Conservation (phyloP, 2,113 vertebrate genomes). For the Thymallus thymallus region DNA sequence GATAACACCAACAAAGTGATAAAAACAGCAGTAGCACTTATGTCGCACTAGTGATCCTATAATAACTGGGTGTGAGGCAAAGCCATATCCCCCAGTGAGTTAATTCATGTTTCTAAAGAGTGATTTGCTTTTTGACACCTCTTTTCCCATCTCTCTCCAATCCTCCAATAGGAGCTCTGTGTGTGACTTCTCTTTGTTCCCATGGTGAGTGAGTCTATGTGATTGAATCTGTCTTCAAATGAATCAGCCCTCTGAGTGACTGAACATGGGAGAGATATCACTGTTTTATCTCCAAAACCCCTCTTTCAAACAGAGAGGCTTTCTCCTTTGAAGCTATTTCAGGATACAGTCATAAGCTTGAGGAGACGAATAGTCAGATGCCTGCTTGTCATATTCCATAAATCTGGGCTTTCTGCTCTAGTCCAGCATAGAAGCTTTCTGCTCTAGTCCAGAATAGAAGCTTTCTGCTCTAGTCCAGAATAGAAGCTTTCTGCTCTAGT, state of each 20-base stretch:
- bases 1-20: not conserved
- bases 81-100: conserved; percentile 58
- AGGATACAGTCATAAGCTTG: conserved; percentile 50
- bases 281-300: conserved; percentile 36
- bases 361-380: conserved; percentile 60
- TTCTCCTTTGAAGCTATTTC: conserved; percentile 66
- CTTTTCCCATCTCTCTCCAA: not conserved
- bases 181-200: not conserved
- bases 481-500: too few species aligned
- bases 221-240: conserved; percentile 41
- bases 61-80: conserved; percentile 39
- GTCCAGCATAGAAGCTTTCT: conserved; percentile 30
- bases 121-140: conserved; percentile 4
- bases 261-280: conserved; percentile 42
- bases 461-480: too few species aligned
- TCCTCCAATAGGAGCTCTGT: not conserved
- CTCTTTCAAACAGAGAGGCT: conserved; percentile 53
- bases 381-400: conserved; percentile 57
- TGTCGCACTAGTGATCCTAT: not conserved
- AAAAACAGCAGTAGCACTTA: not conserved
- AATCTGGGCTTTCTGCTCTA: conserved; percentile 30
- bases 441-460: not conserved
- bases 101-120: conserved; percentile 60
- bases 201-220: conserved; percentile 19
- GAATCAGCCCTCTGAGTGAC: conserved; percentile 55